Evolutionary conservation across 2,113 vertebrate species (phyloP).

Genomic region (Austrofundulus limnaeus): DNA sequence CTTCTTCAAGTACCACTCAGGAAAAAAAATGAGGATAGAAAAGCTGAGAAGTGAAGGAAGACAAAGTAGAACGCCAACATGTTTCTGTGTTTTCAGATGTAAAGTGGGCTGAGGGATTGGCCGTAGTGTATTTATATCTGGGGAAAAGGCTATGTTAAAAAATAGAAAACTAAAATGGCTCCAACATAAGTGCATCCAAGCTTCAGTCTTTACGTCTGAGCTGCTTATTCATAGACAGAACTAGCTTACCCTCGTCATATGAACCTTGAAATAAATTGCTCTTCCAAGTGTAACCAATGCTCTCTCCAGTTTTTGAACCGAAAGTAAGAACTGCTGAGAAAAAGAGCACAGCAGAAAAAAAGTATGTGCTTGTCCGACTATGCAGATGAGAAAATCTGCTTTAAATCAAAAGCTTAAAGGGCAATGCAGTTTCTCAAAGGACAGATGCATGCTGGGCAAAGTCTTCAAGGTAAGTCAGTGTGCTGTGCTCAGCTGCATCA

Average conservation of each 20-base stretch:
- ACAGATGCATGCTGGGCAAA: neutral
- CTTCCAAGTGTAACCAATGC: slow-evolving; percentile 61
- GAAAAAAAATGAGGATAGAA: neutral
- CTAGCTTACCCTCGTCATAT: slow-evolving; percentile 50
- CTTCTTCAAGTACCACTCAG: slow-evolving; percentile 14
- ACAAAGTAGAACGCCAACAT: slow-evolving; percentile 5
- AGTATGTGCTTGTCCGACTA: neutral
- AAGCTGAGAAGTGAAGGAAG: slow-evolving; percentile 2
- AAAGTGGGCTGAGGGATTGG: slow-evolving; percentile 23
- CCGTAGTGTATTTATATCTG: slow-evolving; percentile 31
- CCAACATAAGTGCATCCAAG: slow-evolving; percentile 30
- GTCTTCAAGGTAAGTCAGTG: slow-evolving; percentile 11
- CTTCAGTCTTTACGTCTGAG: slow-evolving; percentile 33
- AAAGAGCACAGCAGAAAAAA: slow-evolving; percentile 13
- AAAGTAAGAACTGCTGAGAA: slow-evolving; percentile 20
- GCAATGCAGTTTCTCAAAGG: neutral
- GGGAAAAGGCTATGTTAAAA: slow-evolving; percentile 32
- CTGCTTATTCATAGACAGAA: slow-evolving; percentile 60
- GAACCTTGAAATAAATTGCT: slow-evolving; percentile 66
- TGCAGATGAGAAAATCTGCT: slow-evolving; percentile 8
- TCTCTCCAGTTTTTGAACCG: slow-evolving; percentile 30
- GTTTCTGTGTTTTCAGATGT: neutral
- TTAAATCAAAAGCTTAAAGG: slow-evolving; percentile 36
- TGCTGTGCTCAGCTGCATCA: slow-evolving; percentile 12
- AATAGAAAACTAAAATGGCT: slow-evolving; percentile 31